phyloP scores from a whole-genome alignment of 2,113 vertebrate genomes.

The Podarcis raffonei region DNA sequence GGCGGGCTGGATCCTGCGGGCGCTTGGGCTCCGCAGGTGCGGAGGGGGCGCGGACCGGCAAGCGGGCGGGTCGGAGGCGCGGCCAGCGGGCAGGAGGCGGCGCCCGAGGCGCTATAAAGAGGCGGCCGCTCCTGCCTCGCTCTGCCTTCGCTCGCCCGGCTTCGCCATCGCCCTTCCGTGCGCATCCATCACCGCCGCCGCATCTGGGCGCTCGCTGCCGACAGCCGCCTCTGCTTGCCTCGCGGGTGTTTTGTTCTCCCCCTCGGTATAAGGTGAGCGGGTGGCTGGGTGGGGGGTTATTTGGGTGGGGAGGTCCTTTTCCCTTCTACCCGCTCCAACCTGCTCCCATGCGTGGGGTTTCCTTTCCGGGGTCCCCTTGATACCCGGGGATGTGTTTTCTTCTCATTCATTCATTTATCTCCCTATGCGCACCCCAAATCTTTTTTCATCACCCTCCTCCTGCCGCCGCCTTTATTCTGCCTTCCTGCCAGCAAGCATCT shows the following conservation, averaged over 20 bases:
- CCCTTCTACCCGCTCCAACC: not conserved
- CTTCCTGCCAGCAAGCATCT: no score
- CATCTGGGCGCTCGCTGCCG: not conserved
- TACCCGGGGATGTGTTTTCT: no score
- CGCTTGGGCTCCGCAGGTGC: not conserved
- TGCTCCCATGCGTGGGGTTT: no score
- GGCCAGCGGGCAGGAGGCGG: not conserved
- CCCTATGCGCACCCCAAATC: no score
- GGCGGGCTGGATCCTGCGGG: not conserved
- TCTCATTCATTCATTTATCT: no score
- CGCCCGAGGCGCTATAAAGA: not conserved
- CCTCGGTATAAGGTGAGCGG: not conserved
- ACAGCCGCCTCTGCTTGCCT: not conserved
- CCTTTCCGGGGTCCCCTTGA: no score
- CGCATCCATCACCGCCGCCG: not conserved
- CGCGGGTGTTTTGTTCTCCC: not conserved
- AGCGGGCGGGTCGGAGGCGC: not conserved
- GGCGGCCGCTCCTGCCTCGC: not conserved
- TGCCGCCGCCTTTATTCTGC: no score
- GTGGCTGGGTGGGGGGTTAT: no score
- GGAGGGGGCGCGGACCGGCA: not conserved
- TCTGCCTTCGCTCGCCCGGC: fast-evolving
- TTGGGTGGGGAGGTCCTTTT: not conserved
- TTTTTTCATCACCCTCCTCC: no score
- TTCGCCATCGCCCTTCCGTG: not conserved